phyloP scores from a whole-genome alignment of 2,797 vertebrate genomes.

The Tarsius wallacei region DNA sequence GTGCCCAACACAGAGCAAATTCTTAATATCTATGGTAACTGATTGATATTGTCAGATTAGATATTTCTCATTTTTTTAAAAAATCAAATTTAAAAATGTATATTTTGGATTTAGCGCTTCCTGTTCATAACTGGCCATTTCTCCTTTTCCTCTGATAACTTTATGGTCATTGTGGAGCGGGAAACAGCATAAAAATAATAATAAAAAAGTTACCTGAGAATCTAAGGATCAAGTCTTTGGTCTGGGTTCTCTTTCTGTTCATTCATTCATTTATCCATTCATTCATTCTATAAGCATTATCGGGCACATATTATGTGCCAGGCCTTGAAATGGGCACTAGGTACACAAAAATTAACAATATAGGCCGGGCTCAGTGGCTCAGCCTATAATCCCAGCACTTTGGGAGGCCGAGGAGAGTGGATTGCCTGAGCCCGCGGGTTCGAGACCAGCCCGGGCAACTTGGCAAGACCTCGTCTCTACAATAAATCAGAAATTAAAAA shows the following conservation, averaged over 20 bases:
- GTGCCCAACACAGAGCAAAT: not conserved
- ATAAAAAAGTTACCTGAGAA: not conserved
- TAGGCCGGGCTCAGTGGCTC: no score
- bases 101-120: conserved; percentile 2
- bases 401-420: no score
- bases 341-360: not conserved
- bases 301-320: not conserved
- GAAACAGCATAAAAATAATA: not conserved
- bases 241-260: not conserved
- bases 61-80: not conserved
- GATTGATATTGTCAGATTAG: not conserved
- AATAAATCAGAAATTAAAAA: no score
- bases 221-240: not conserved
- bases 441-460: no score
- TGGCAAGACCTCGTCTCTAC: no score
- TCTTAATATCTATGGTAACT: not conserved
- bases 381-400: no score
- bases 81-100: not conserved
- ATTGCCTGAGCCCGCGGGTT: no score
- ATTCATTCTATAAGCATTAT: not conserved
- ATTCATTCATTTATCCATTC: not conserved
- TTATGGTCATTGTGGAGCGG: not conserved
- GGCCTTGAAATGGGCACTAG: not conserved
- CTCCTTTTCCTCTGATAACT: not conserved
- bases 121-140: not conserved